Evolutionary conservation across 2,888 invertebrate species (phyloP), one percentile per base, ranked within the genome.

Genomic region (Resseliella maxima): DNA sequence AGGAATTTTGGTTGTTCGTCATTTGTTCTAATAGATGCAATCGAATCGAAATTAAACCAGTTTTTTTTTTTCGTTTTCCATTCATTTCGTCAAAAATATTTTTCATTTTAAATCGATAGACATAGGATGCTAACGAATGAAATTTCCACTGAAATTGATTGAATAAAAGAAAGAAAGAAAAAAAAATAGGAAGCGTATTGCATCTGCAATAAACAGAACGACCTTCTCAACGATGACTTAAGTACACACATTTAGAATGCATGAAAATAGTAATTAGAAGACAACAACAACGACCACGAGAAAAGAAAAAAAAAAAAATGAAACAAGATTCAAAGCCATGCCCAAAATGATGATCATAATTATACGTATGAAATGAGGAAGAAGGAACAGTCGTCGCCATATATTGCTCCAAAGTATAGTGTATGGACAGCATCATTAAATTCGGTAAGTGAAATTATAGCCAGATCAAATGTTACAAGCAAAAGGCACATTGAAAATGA

Each of bases 381-480:
- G n/a, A 38, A 83, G 83, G 38, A 83, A n/a, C 83, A 0, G 83
- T 83, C 36, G 83, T 83, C 83, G 83, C 83, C 83, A 83, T 83
- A 31, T 72, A 72, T 72, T 59, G 6, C 35, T 12, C 35, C 15
- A 38, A 83, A 83, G 38, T 83, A 83, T 83, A 83, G 36, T 6
- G 38, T 21, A 38, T 31, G 83, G 38, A 83, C 38, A 38, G 83
- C 83, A n/a, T 38, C 38, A 38, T 83, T 83, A 83, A 83, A 83
- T 83, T 24, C 59, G 12, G 24, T 83, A 83, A 83, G 83, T 83
- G 83, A 83, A 83, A 83, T 83, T 83, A 83, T 83, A 83, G 83
- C 38, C 38, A 38, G 36, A 36, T 83, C 83, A n/a, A 83, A 83
- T 6, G 10, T 1, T 21, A 18, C 2, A 21, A 81, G 38, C 1